Evolutionary conservation across 2,888 invertebrate species (phyloP).

Genomic region (Ischnura elegans): DNA sequence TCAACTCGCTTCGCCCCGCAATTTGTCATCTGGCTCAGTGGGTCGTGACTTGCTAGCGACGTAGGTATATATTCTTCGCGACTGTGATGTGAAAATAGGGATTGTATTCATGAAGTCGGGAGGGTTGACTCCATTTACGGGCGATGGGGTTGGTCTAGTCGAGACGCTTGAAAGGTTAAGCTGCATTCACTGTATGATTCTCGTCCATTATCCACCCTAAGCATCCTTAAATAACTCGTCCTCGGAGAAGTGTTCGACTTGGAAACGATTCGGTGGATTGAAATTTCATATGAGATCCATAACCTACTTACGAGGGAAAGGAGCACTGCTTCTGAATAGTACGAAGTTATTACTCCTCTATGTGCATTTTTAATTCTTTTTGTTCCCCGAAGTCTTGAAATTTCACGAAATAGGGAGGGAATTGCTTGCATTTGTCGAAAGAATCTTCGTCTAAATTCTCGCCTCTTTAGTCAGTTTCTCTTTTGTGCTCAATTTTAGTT

Average conservation of each 20-base stretch:
- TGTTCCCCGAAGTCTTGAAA: no score
- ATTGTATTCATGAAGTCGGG: not conserved
- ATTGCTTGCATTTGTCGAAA: no score
- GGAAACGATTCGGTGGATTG: not conserved
- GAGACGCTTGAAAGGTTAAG: not conserved
- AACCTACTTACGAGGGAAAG: not conserved
- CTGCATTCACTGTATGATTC: no score
- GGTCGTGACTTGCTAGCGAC: not conserved
- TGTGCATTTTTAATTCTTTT: not conserved
- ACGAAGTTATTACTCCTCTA: not conserved
- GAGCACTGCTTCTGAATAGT: not conserved
- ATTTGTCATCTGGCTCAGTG: conserved; percentile 15
- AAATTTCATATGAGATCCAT: not conserved
- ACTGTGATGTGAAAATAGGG: not conserved
- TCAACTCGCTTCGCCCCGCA: not conserved
- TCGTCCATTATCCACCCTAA: not conserved
- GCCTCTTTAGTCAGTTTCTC: no score
- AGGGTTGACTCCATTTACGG: not conserved
- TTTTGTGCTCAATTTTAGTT: no score
- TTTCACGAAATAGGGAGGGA: no score
- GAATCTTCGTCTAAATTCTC: no score
- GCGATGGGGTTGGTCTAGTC: not conserved
- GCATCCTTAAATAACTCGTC: not conserved
- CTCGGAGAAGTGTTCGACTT: not conserved
- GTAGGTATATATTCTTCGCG: not conserved